Evolutionary conservation across 2,113 vertebrate genomes (phyloP).

Genomic region (Pseudorasbora parva): DNA sequence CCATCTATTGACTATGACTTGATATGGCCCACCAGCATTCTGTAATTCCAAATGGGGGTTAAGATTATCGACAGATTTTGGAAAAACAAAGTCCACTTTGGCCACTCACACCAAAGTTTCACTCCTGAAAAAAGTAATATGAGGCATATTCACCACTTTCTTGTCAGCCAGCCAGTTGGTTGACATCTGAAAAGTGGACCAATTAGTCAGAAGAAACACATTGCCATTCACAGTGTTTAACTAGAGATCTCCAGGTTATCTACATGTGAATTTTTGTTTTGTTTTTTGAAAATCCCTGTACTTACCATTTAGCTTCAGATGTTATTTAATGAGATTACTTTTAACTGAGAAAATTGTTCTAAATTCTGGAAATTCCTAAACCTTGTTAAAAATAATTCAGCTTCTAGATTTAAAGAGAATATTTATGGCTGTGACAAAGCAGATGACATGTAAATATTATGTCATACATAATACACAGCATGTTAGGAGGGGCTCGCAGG

Average conservation of each 20-base stretch:
- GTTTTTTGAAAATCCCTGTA: neutral
- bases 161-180: conserved; percentile 60
- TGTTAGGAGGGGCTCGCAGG: neutral
- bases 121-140: conserved; percentile 60
- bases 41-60: conserved; percentile 91
- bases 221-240: conserved; percentile 30
- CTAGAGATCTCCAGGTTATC: neutral
- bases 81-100: conserved; percentile 55
- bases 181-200: conserved; percentile 75
- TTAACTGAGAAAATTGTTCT: neutral
- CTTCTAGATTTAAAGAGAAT: neutral
- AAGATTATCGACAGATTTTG: conserved; percentile 64
- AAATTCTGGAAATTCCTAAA: neutral
- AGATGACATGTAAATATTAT: neutral
- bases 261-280: neutral
- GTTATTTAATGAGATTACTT: too few species aligned
- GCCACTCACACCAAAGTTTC: conserved; percentile 50
- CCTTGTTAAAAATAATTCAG: neutral
- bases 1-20: conserved; percentile 99
- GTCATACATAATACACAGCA: neutral
- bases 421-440: neutral
- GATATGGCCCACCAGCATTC: conserved; percentile 91
- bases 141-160: conserved; percentile 67
- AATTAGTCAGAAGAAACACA: conserved; percentile 64
- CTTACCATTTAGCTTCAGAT: neutral